Evolutionary conservation across 2,888 invertebrate species (phyloP), one percentile per base, ranked within the genome.

Genomic region (Lapara coniferarum): DNA sequence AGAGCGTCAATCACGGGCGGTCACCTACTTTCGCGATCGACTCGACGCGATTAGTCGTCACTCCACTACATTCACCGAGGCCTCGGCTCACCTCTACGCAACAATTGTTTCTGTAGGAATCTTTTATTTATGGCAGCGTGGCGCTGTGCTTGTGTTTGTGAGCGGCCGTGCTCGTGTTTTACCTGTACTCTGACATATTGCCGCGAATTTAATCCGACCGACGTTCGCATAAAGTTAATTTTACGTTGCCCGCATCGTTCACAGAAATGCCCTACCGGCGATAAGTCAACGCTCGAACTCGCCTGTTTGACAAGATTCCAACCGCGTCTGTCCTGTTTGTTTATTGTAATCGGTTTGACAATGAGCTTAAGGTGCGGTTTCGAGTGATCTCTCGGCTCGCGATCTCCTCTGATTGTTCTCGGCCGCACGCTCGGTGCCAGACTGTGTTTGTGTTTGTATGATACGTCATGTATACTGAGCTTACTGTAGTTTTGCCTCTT

Each of bases 231-330:
- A 88, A 77, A 81, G 84, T 84, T 70, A 70, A 67, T 72, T 82
- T 87, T 85, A 10, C 72, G 16, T 73, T 77, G 80, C 10, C 63
- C 55, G 66, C 12, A 66, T 68, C 72, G 79, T 73, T 78, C 79
- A 87, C 89, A 90, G 90, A 92, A 93, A 92, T 91, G 91, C 90
- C 89, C 90, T 92, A 92, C 92, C 92, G 89, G 89, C 90, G 92
- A 92, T 93, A 93, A 93, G 93, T 93, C 93, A 93, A 93, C 92
- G 93, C 92, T 93, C 91, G 92, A 92, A 91, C 89, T 91, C 91
- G 93, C 93, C 92, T 90, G 93, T 93, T 93, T 92, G 93, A 93
- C 93, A 93, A 93, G 93, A 93, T 93, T 93, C 93, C 93, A 93
- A 92, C 92, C 92, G 92, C 93, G 92, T 91, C 92, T 92, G 91